Evolutionary conservation across 2,888 invertebrate genomes (phyloP), one percentile per base, ranked within the genome.

Genomic region (Polyploca ridens): DNA sequence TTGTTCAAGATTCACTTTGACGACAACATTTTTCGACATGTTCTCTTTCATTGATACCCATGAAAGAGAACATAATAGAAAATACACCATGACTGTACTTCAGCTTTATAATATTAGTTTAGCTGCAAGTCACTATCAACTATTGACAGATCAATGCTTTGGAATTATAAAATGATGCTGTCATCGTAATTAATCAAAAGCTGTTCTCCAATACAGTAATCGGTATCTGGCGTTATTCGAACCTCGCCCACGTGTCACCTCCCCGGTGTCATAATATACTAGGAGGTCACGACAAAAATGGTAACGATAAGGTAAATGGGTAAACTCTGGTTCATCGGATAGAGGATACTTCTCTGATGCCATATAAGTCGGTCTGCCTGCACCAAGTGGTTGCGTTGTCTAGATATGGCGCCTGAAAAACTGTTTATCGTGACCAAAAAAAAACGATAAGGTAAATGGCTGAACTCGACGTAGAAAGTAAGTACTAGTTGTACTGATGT

Each of bases 261-360:
- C 76, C 75, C 76, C 76, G 82, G 79, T 81, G 86, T 80, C 81
- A 79, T 75, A n/a, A n/a, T n/a, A n/a, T n/a, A n/a, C n/a, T n/a
- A n/a, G n/a, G n/a, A n/a, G n/a, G n/a, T n/a, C n/a, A n/a, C n/a
- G n/a, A n/a, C n/a, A n/a, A n/a, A n/a, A n/a, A n/a, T n/a, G n/a
- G n/a, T n/a, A n/a, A n/a, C n/a, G n/a, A n/a, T n/a, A n/a, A n/a
- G n/a, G n/a, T n/a, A n/a, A n/a, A n/a, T n/a, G n/a, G n/a, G n/a
- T n/a, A n/a, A n/a, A n/a, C n/a, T n/a, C n/a, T n/a, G n/a, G n/a
- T n/a, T n/a, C n/a, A n/a, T n/a, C n/a, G n/a, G n/a, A n/a, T n/a
- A n/a, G n/a, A n/a, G n/a, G n/a, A n/a, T n/a, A n/a, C n/a, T n/a
- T n/a, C n/a, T n/a, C n/a, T n/a, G n/a, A n/a, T n/a, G n/a, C n/a